Percentiles rank a stretch among this genome's conserved stretches.
These are phyloP conservation scores for Troides helena DNA, from an alignment of 2,888 invertebrate genomes.

Conservation along the genomic window DNA sequence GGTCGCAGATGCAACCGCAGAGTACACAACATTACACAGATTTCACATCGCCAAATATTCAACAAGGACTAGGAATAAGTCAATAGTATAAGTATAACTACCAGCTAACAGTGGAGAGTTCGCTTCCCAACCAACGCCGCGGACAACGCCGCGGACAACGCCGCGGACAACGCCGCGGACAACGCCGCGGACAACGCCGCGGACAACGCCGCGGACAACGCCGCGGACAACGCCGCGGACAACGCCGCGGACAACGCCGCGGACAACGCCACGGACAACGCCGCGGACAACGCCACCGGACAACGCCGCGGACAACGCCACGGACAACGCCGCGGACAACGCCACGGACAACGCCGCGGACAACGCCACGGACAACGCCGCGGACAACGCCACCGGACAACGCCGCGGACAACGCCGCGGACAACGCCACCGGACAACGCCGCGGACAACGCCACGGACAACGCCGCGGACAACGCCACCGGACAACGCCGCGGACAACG, in stretches of 20 bases:
- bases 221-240: too few relatives aligned
- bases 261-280: too few relatives aligned
- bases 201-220: constrained; percentile 20
- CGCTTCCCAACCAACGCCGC: constrained; percentile 47
- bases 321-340: too few relatives aligned
- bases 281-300: constrained; percentile 17
- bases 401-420: too few relatives aligned
- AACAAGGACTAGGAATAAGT: constrained; percentile 78
- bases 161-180: too few relatives aligned
- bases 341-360: constrained; percentile 26
- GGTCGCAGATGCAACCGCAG: constrained; percentile 59
- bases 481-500: too few relatives aligned
- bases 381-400: too few relatives aligned
- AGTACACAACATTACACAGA: constrained; percentile 74
- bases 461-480: too few relatives aligned
- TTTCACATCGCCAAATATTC: constrained; percentile 73
- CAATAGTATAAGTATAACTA: constrained; percentile 70
- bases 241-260: too few relatives aligned
- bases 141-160: constrained; percentile 1
- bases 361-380: neutral
- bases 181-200: too few relatives aligned
- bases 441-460: constrained; percentile 14
- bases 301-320: too few relatives aligned
- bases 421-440: too few relatives aligned
- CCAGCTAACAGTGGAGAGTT: constrained; percentile 68